These are phyloP conservation scores for Stenichneumon culpator DNA, from an alignment of 2,888 invertebrate species.

Conservation along the genomic window DNA sequence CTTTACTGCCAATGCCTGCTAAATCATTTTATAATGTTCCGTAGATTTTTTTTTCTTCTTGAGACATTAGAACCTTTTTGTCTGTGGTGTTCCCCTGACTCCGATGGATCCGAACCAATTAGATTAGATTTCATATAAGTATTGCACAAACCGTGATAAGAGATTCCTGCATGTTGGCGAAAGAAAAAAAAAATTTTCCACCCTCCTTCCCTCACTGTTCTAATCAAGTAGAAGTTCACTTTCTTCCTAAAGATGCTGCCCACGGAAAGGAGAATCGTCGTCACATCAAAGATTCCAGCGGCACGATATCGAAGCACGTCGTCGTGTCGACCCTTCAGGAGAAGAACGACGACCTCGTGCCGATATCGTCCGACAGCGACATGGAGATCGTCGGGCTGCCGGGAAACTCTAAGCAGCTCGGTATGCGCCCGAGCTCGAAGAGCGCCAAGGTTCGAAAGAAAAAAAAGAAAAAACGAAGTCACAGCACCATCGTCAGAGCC, in stretches of 20 bases:
- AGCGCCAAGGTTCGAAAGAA: conserved; percentile 71
- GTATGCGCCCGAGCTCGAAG: conserved; percentile 57
- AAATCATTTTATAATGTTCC: background rate
- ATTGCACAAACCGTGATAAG: background rate
- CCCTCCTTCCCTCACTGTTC: conserved; percentile 58
- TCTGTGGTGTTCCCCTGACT: background rate
- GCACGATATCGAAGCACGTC: conserved; percentile 69
- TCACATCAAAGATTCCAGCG: conserved; percentile 76
- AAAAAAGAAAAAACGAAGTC: conserved; percentile 77
- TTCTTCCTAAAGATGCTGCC: conserved; percentile 82
- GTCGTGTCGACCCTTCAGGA: conserved; percentile 77
- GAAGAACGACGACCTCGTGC: conserved; percentile 80
- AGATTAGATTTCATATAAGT: background rate
- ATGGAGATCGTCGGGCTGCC: conserved; percentile 81
- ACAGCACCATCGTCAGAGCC: conserved; percentile 55
- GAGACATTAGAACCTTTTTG: background rate
- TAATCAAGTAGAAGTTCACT: conserved; percentile 81
- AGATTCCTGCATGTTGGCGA: background rate
- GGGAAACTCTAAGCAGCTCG: conserved; percentile 72
- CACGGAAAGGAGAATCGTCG: conserved; percentile 83
- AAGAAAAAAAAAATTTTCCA: background rate
- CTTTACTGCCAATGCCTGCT: background rate
- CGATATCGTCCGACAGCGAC: conserved; percentile 83
- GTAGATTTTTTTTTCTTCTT: background rate
- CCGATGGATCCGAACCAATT: background rate